Evolutionary conservation across 2,113 vertebrate species (phyloP).

Genomic region (Tiliqua scincoides): DNA sequence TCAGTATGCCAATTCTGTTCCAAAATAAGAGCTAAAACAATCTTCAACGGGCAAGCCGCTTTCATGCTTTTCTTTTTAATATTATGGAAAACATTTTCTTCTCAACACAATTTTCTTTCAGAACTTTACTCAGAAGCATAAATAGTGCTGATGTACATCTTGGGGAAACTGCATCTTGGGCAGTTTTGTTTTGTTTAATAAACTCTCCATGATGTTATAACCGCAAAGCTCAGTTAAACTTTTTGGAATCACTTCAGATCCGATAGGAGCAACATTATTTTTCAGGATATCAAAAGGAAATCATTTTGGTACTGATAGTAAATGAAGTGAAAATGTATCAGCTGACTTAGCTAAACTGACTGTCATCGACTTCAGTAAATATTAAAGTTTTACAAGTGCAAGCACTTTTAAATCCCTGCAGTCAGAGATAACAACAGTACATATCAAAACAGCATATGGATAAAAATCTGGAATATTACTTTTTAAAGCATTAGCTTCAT

Average conservation of each 20-base stretch:
- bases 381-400: no score
- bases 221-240: slow-evolving; percentile 41
- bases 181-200: slow-evolving; percentile 5
- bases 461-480: no score
- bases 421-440: no score
- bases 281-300: no score
- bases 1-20: neutral
- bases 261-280: no score
- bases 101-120: neutral
- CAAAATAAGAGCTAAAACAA: neutral
- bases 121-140: neutral
- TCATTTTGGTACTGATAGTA: no score
- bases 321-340: no score
- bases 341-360: no score
- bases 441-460: no score
- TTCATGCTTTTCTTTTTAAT: neutral
- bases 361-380: no score
- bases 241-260: neutral
- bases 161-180: slow-evolving; percentile 29
- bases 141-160: neutral
- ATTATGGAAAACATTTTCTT: neutral
- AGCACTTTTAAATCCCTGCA: no score
- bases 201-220: slow-evolving; percentile 7
- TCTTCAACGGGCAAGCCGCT: neutral
- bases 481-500: no score